Base-by-base conservation (phyloP, 1,140 invertebrate species). In the Saccostrea glomerata region DNA sequence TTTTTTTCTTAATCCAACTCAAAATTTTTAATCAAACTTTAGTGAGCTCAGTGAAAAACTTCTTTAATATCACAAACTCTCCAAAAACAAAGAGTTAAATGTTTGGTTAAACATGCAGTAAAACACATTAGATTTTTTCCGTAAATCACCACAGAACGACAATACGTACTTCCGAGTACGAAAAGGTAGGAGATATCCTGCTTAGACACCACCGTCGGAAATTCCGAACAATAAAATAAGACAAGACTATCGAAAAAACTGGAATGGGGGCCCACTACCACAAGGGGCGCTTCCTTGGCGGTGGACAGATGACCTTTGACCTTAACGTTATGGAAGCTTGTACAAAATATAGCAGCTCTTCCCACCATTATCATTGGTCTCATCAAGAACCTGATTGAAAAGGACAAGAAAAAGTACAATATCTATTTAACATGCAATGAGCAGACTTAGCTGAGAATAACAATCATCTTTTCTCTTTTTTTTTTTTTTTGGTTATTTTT, bases 261-360 rank as follows among this genome's bases (percentile, higher is more conserved):
- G 55, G 98, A 98, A 94, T 99, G 98, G 5, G 98, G 98, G 17
- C 98, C 98, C 73, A 97, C 96, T 56, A 97, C 97, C 85, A 98
- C 95, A 87, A 99, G 96, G 1, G 98, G 97, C 0, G 98, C 98
- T 89, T 98, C 97, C 12, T 73, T 47, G 4, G 92, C 56, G 20
- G 84, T 36, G 17, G 90, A 91, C 23, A 60, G 90, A 55, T 91
- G 40, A 11, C 93, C 93, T 86, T 86, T 91, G 23, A 92, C 87
- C 84, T 93, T 92, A 47, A 94, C 87, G 86, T 88, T 91, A 87
- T 93, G 91, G 90, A 94, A 93, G 86, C 93, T 92, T 82, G 82
- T 85, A 73, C 91, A 66, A 90, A 92, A 92, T 40, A 86, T 73
- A 56, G 90, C 88, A 54, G 87, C 40, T 73, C 91, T 84, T 86